These are phyloP conservation scores for Acleris laterana DNA, from an alignment of 2,888 invertebrate species.

Conservation along the genomic window DNA sequence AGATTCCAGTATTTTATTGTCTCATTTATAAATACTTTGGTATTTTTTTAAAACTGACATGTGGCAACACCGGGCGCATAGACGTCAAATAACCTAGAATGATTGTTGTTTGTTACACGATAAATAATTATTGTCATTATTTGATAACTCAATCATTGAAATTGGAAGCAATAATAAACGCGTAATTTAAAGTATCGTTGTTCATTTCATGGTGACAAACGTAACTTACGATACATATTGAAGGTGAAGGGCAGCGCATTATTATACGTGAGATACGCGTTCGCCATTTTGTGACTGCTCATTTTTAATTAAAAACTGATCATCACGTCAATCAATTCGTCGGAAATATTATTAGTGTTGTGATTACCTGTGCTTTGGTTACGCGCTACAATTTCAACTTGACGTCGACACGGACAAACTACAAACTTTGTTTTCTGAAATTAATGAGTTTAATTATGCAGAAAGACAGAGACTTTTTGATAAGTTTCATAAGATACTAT, in stretches of 20 bases:
- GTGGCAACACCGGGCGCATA: neutral
- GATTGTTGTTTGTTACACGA: neutral
- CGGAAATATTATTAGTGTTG: slow-evolving; percentile 1
- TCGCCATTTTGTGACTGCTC: slow-evolving; percentile 10
- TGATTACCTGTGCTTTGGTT: neutral
- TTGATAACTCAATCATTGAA: no score
- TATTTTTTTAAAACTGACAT: no score
- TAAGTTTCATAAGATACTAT: slow-evolving; percentile 8
- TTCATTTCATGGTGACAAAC: neutral
- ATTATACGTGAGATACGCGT: neutral
- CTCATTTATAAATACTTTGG: no score
- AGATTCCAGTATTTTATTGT: neutral
- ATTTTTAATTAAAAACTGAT: slow-evolving; percentile 7
- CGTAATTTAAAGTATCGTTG: neutral
- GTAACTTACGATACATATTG: neutral
- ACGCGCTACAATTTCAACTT: no score
- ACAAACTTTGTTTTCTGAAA: neutral
- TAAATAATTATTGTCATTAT: slow-evolving; percentile 14
- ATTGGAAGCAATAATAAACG: neutral
- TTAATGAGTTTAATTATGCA: slow-evolving; percentile 3
- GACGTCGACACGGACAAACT: neutral
- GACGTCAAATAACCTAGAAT: slow-evolving; percentile 9
- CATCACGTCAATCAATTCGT: neutral
- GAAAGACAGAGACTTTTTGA: slow-evolving; percentile 3
- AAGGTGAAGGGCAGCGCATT: neutral